These are phyloP conservation scores for Porphyrio hochstetteri DNA, from an alignment of 2,113 vertebrate species.

Conservation along the genomic window DNA sequence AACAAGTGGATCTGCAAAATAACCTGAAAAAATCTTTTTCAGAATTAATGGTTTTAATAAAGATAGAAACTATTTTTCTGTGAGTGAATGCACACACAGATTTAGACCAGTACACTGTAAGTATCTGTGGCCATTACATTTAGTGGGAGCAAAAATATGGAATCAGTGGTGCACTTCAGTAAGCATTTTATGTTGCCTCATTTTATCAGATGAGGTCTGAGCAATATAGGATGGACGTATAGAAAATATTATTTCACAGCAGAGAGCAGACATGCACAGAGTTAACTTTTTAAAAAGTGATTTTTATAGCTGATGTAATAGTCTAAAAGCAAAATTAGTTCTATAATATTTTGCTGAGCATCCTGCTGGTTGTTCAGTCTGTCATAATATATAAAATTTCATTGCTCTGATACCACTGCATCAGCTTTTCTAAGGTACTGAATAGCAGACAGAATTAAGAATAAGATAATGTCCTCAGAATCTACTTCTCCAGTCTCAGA, in stretches of 20 bases:
- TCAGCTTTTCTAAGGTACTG: conserved; percentile 51
- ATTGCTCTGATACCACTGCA: conserved; percentile 30
- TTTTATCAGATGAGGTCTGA: conserved; percentile 23
- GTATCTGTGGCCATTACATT: not conserved
- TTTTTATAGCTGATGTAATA: conserved; percentile 28
- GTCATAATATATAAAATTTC: conserved; percentile 60
- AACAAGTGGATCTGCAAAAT: not conserved
- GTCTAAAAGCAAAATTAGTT: conserved; percentile 32
- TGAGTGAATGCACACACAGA: not conserved
- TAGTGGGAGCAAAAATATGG: conserved; percentile 38
- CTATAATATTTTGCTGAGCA: conserved; percentile 52
- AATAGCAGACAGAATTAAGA: conserved; percentile 64
- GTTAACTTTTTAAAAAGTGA: conserved; percentile 27
- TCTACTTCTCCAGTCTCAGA: not conserved
- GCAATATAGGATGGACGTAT: not conserved
- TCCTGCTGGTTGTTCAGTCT: conserved; percentile 33
- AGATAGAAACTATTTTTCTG: conserved; percentile 11
- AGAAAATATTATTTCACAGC: conserved; percentile 23
- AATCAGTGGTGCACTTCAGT: not conserved
- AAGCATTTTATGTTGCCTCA: not conserved
- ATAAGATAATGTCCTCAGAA: conserved; percentile 42
- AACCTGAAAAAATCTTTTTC: not conserved
- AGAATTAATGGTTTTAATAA: not conserved
- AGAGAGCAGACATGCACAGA: conserved; percentile 9
- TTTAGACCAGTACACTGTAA: not conserved